These are phyloP conservation scores for Lycaena phlaeas DNA, from an alignment of 2,888 invertebrate genomes.

Conservation along the genomic window DNA sequence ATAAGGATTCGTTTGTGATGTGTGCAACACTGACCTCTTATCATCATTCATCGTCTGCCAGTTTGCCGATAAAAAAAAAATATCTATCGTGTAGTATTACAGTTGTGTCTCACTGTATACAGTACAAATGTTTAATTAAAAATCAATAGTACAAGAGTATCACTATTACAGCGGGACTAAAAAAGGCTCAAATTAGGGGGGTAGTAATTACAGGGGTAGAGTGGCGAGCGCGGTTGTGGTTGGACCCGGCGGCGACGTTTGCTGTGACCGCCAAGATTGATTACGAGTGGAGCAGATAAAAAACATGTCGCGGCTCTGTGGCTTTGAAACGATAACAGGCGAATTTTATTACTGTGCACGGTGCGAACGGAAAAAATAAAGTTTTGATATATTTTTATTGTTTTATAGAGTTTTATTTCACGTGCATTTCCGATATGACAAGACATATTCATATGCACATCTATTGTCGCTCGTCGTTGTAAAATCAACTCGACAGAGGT, in stretches of 20 bases:
- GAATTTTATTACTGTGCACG: slow-evolving; percentile 7
- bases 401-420: background rate
- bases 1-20: too few relatives aligned
- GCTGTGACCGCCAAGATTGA: slow-evolving; percentile 21
- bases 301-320: background rate
- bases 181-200: slow-evolving; percentile 33
- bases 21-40: too few relatives aligned
- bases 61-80: too few relatives aligned
- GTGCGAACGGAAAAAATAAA: slow-evolving; percentile 1
- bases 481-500: too few relatives aligned
- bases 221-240: slow-evolving; percentile 18
- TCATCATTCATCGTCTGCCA: too few relatives aligned
- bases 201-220: slow-evolving; percentile 19
- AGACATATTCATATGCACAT: too few relatives aligned
- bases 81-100: too few relatives aligned
- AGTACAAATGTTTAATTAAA: too few relatives aligned
- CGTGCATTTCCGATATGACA: too few relatives aligned
- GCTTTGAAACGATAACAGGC: background rate
- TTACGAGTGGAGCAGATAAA: slow-evolving; percentile 15
- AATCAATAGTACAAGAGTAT: too few relatives aligned
- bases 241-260: slow-evolving; percentile 18
- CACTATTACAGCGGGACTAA: background rate
- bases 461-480: too few relatives aligned
- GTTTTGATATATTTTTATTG: background rate
- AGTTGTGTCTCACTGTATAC: too few relatives aligned